Evolutionary conservation across 2,113 vertebrate genomes (phyloP).

Genomic region (Dendropsophus ebraccatus): DNA sequence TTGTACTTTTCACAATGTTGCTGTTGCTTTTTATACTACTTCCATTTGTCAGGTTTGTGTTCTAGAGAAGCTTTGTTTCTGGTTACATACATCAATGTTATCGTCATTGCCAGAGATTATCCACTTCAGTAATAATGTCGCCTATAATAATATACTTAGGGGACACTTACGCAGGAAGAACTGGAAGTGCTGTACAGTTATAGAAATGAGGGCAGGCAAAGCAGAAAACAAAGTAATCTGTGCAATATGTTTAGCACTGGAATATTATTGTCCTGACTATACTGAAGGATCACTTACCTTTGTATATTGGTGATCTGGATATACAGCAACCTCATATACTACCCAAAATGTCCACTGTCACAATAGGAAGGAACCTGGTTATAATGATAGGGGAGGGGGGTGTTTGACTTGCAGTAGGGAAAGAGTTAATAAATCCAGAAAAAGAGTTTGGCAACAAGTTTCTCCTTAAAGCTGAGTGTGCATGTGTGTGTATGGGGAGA

Average conservation of each 20-base stretch:
- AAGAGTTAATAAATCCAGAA: too few species aligned
- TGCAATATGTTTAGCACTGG: not conserved
- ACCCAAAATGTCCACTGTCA: too few species aligned
- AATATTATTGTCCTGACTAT: not conserved
- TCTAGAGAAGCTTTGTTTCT: not conserved
- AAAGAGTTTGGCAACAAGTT: too few species aligned
- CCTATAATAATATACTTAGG: constrained; percentile 13
- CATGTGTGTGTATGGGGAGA: too few species aligned
- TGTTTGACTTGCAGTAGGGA: too few species aligned
- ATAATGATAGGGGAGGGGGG: too few species aligned
- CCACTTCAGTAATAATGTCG: constrained; percentile 1
- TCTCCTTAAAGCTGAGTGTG: too few species aligned
- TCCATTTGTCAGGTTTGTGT: not conserved
- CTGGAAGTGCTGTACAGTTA: not conserved
- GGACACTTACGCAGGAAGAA: not conserved
- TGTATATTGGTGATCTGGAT: not conserved
- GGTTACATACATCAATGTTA: not conserved
- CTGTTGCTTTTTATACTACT: not conserved
- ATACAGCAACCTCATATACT: not conserved
- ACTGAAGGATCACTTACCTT: not conserved
- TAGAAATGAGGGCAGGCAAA: not conserved
- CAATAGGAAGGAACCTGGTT: too few species aligned
- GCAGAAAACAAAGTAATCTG: not conserved
- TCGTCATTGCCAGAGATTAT: constrained; percentile 10
- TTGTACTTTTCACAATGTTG: not conserved